Conservation (phyloP, 2,888 invertebrate species). For the Drosophila niveifrons region DNA sequence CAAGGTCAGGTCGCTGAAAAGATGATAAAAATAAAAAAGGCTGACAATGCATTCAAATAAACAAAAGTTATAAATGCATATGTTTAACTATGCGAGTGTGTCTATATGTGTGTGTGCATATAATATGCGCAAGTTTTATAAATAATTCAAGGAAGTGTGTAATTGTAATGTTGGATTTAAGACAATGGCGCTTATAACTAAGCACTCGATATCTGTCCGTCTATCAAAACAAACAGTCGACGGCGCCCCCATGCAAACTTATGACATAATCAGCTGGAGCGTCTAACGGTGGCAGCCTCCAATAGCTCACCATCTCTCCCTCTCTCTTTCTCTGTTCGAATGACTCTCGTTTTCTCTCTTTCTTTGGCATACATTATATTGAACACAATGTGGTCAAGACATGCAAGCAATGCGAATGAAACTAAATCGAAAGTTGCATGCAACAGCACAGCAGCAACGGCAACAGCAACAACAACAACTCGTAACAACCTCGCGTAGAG, state of each 20-base stretch:
- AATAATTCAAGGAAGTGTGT: constrained; percentile 78
- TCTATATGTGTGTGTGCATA: background rate
- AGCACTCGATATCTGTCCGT: constrained; percentile 38
- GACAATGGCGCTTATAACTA: constrained; percentile 59
- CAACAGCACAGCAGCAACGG: constrained; percentile 49
- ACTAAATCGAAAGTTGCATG: constrained; percentile 81
- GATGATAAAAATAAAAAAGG: constrained; percentile 29
- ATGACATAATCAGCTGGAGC: constrained; percentile 79
- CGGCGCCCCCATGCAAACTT: constrained; percentile 51
- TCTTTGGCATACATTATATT: constrained; percentile 41
- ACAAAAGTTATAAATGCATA: constrained; percentile 21
- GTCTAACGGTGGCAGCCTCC: constrained; percentile 69
- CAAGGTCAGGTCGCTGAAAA: constrained; percentile 65
- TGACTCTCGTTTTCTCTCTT: constrained; percentile 5
- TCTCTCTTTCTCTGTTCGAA: constrained; percentile 1
- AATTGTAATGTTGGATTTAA: constrained; percentile 64
- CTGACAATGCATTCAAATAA: constrained; percentile 54
- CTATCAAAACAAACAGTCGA: constrained; percentile 52
- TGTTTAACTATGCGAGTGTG: background rate
- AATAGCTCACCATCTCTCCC: constrained; percentile 15
- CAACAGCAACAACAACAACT: constrained; percentile 46
- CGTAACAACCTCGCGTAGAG: constrained; percentile 67
- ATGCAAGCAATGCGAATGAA: constrained; percentile 79
- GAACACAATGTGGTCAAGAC: constrained; percentile 78
- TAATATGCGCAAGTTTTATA: constrained; percentile 32